Evolutionary conservation across 2,113 vertebrate species (phyloP).

Genomic region (Passer domesticus): DNA sequence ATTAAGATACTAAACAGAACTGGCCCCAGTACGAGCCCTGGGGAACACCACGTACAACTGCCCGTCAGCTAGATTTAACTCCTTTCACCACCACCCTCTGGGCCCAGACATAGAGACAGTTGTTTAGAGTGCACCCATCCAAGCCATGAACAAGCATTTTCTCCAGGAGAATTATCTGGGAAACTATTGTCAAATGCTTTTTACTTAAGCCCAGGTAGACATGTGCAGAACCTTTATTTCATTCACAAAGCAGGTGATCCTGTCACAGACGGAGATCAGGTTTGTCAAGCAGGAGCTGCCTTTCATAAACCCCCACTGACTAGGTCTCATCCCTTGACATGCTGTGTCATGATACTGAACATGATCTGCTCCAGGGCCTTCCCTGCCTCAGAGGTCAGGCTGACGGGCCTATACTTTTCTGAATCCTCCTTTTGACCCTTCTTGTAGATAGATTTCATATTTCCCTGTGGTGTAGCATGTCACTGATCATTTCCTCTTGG

Average conservation of each 20-base stretch:
- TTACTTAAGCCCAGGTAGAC: background rate
- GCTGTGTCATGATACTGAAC: background rate
- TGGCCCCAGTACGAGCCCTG: background rate
- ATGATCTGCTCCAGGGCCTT: background rate
- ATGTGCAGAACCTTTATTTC: fast-evolving
- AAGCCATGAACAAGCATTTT: background rate
- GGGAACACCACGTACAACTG: background rate
- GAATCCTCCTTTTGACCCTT: background rate
- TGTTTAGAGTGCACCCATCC: background rate
- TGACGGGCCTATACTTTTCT: background rate
- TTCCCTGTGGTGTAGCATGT: background rate
- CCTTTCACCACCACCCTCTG: background rate
- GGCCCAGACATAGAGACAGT: background rate
- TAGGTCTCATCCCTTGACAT: background rate
- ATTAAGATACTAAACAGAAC: background rate
- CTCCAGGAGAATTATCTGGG: background rate
- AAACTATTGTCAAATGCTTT: background rate
- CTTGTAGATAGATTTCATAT: background rate
- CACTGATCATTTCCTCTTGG: background rate
- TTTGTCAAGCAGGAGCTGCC: background rate
- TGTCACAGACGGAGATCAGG: background rate
- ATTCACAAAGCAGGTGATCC: background rate
- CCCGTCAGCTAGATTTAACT: background rate
- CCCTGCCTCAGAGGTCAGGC: background rate
- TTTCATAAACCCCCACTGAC: background rate